A percentile compares a stretch with the other conserved stretches of the same genome.
Evolutionary conservation across 2,888 invertebrate genomes (phyloP).

Genomic region (Eretmocerus hayati): DNA sequence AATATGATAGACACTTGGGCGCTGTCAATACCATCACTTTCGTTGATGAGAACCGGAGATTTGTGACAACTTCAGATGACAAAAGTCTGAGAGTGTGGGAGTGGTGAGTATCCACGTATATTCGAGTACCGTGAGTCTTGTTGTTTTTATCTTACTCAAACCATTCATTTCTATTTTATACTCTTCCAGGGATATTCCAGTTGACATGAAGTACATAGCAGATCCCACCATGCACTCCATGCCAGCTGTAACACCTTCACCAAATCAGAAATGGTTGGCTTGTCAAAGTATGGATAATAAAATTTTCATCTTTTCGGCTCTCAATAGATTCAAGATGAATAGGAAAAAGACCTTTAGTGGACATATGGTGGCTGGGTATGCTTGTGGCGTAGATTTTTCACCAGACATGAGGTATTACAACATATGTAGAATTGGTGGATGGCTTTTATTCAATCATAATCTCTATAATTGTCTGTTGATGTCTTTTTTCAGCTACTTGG

Average conservation of each 20-base stretch:
- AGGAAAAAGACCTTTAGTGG: conserved; percentile 96
- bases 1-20: conserved; percentile 97
- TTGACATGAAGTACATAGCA: conserved; percentile 99
- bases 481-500: conserved; percentile 70
- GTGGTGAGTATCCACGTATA: conserved; percentile 61
- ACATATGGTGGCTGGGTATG: conserved; percentile 99
- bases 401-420: conserved; percentile 86
- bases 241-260: conserved; percentile 90
- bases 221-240: conserved; percentile 99
- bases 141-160: not conserved
- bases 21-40: conserved; percentile 99
- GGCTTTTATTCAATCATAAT: not conserved
- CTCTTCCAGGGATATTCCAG: conserved; percentile 69
- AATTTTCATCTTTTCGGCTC: conserved; percentile 92
- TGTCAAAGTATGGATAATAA: conserved; percentile 99
- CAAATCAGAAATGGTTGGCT: conserved; percentile 98
- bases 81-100: conserved; percentile 99
- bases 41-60: conserved; percentile 95
- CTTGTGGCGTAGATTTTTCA: conserved; percentile 93
- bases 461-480: not conserved
- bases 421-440: not conserved
- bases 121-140: not conserved
- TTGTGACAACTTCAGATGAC: conserved; percentile 98
- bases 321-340: conserved; percentile 96
- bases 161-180: not conserved